Evolutionary conservation across 2,113 vertebrate genomes (phyloP), one percentile per base, ranked within the genome.

Genomic region (Amia ocellicauda): DNA sequence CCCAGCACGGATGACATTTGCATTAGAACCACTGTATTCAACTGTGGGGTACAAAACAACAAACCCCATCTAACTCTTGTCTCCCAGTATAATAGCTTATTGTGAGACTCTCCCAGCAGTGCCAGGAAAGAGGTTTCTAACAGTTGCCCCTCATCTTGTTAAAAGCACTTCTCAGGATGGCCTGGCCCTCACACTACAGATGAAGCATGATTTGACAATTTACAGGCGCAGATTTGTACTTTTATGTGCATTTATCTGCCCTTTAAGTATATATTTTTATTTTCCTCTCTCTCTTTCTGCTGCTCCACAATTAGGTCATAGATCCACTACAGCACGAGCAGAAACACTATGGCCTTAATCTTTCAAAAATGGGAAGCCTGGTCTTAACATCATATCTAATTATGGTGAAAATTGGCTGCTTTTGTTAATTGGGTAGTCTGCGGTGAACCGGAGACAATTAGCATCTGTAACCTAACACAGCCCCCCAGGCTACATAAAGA

Each of bases 271-370:
- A 36, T 31, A n/a, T 58, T 64, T 24, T 22, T 20, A 19, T 50
- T 31, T 23, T 63, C 9, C 53, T 31, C 17, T 3, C 51, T 19
- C 24, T 31, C 45, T 49, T 62, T 27, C 45, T 31, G 27, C 19
- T n/a, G 41, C n/a, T 64, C 22, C 43, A 17, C 43, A 66, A 69
- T 58, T 71, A 52, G 60, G 66, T 69, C 60, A 58, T 43, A 49
- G 26, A 17, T 60, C 52, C 22, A 61, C 56, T 19, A 56, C 24
- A 53, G 20, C 29, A 4, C 27, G 20, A 27, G 24, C 55, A 60
- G 42, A 58, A 59, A 58, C 58, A 16, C 26, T 17, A 24, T 19
- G 20, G 45, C 45, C 61, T 56, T 42, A 36, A 52, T 70, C 43
- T 42, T 20, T 28, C 20, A 61, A 13, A 28, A 36, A 3, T 8